Conservation (phyloP, 2,888 invertebrate species). For the Drosophila hamatofila region DNA sequence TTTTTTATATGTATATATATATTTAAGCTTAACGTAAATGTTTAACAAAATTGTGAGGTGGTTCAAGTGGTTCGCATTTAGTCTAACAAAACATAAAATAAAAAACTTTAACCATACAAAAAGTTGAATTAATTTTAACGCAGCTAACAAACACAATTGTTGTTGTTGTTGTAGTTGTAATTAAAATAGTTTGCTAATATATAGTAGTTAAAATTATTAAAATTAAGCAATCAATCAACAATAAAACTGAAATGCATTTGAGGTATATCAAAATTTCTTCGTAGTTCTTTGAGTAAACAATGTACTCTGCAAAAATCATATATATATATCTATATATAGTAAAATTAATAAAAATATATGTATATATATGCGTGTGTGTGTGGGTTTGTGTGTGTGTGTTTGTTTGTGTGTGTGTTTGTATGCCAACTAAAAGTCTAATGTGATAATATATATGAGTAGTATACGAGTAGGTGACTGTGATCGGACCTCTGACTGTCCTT, state of each 20-base stretch:
- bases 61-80: conserved; percentile 76
- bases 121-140: conserved; percentile 24
- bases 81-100: conserved; percentile 59
- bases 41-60: conserved; percentile 81
- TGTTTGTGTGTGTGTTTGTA: conserved; percentile 33
- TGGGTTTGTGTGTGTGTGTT: conserved; percentile 17
- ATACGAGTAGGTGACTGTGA: conserved; percentile 75
- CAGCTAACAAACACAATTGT: conserved; percentile 31
- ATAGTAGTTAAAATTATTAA: conserved; percentile 57
- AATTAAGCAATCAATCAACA: conserved; percentile 81
- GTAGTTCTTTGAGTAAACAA: conserved; percentile 79
- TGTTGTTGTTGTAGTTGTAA: not conserved
- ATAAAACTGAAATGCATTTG: conserved; percentile 85
- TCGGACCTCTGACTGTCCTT: conserved; percentile 12
- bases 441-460: conserved; percentile 75
- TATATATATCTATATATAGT: conserved; percentile 29
- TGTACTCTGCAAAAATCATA: conserved; percentile 65
- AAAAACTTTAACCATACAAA: conserved; percentile 54
- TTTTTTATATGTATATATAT: conserved; percentile 36
- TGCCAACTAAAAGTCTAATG: conserved; percentile 69
- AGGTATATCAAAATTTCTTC: conserved; percentile 85
- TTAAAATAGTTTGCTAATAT: conserved; percentile 28
- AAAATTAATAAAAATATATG: conserved; percentile 21
- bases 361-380: conserved; percentile 4
- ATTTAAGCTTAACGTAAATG: conserved; percentile 63